phyloP scores from a whole-genome alignment of 2,113 vertebrate genomes.

The Corythoichthys intestinalis region DNA sequence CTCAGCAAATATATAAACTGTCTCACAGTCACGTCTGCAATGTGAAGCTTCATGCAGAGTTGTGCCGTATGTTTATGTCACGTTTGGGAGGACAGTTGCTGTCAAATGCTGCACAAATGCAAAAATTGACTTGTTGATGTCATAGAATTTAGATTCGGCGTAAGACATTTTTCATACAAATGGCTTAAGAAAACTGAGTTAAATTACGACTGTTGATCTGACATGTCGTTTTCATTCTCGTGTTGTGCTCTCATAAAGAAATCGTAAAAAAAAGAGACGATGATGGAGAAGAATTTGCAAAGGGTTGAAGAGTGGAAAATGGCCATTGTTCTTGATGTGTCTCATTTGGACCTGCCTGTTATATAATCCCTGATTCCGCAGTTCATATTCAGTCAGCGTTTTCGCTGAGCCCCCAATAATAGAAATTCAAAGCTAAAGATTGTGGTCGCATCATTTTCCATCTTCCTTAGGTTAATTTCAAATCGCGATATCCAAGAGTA shows the following conservation, averaged over 20 bases:
- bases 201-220: background rate
- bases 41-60: conserved; percentile 27
- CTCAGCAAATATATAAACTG: conserved; percentile 56
- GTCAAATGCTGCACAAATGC: background rate
- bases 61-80: conserved; percentile 9
- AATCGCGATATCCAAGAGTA: too few species aligned
- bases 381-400: too few species aligned
- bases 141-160: background rate
- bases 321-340: background rate
- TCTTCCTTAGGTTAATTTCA: too few species aligned
- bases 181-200: background rate
- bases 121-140: background rate
- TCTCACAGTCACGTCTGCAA: conserved; percentile 23
- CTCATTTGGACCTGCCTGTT: too few species aligned
- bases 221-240: background rate
- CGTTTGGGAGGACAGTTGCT: background rate
- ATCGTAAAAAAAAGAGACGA: too few species aligned
- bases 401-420: too few species aligned
- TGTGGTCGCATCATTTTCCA: too few species aligned
- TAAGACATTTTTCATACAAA: too few species aligned
- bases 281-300: background rate
- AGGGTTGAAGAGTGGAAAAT: background rate
- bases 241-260: background rate
- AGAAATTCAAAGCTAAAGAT: too few species aligned
- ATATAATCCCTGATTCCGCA: too few species aligned